A percentile compares a stretch with the other conserved stretches of the same genome.
Evolutionary conservation across 2,888 invertebrate species (phyloP).

Genomic region (Sturmia bella): DNA sequence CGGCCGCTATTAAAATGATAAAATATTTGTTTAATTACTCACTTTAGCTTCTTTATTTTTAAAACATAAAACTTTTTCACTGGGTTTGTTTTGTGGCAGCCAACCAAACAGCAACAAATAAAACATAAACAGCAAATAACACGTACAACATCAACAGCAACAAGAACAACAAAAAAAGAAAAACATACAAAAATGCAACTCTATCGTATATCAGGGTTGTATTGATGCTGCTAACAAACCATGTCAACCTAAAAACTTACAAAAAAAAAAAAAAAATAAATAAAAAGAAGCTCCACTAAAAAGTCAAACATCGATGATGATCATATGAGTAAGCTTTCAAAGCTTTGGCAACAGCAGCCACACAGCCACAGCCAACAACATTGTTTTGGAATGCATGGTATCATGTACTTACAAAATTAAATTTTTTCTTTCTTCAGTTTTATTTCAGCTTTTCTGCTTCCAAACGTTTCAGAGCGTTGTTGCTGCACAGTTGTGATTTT

Average conservation of each 20-base stretch:
- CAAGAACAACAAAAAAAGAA: neutral
- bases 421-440: constrained; percentile 4
- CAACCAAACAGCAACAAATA: constrained; percentile 49
- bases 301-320: constrained; percentile 33
- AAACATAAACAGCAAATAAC: constrained; percentile 54
- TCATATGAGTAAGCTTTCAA: constrained; percentile 37
- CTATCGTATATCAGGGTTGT: constrained; percentile 59
- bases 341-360: constrained; percentile 27
- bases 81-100: constrained; percentile 18
- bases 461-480: constrained; percentile 54
- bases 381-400: constrained; percentile 57
- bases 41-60: constrained; percentile 66
- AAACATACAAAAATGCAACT: constrained; percentile 46
- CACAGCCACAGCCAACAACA: constrained; percentile 34
- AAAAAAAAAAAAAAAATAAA: neutral
- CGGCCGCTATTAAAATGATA: constrained; percentile 20
- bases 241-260: constrained; percentile 57
- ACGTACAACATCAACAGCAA: constrained; percentile 44
- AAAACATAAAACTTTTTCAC: neutral
- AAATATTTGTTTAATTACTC: constrained; percentile 71
- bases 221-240: constrained; percentile 64
- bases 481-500: constrained; percentile 71
- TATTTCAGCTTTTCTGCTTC: neutral
- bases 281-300: neutral
- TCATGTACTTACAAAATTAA: constrained; percentile 55